phyloP scores from a whole-genome alignment of 2,797 vertebrate genomes.

The Poecilia picta region DNA sequence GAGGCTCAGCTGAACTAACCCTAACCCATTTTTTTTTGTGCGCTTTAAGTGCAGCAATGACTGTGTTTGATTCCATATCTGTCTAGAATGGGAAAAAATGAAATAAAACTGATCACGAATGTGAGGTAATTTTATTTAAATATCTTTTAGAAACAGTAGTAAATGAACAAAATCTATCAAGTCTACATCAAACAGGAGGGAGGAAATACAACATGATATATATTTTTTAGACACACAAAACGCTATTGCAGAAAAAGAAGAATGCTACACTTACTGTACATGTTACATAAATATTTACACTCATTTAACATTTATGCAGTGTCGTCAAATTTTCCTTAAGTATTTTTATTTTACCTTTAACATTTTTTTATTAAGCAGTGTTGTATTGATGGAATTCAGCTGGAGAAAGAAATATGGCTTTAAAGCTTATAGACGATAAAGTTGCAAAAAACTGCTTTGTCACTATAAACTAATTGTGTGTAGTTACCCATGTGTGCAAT shows the following conservation, averaged over 20 bases:
- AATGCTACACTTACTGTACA: slow-evolving; percentile 78
- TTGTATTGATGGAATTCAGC: neutral
- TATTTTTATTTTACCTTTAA: neutral
- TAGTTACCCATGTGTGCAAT: neutral
- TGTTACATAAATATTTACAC: slow-evolving; percentile 81
- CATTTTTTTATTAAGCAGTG: neutral
- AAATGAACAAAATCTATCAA: slow-evolving; percentile 52
- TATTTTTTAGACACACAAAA: slow-evolving; percentile 54
- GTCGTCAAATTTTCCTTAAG: slow-evolving; percentile 24
- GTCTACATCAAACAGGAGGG: slow-evolving; percentile 42
- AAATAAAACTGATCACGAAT: slow-evolving; percentile 13
- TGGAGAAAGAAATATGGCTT: neutral
- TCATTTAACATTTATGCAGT: slow-evolving; percentile 79
- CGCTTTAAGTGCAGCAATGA: slow-evolving; percentile 9
- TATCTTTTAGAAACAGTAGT: slow-evolving; percentile 49
- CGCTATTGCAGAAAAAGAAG: slow-evolving; percentile 40
- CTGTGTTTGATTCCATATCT: slow-evolving; percentile 23
- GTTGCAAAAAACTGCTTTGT: neutral
- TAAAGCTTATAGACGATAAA: neutral
- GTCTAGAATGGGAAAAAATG: neutral
- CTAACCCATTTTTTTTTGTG: slow-evolving; percentile 11
- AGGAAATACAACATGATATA: slow-evolving; percentile 58
- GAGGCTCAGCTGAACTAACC: slow-evolving; percentile 32
- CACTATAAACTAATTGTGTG: neutral
- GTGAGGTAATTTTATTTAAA: slow-evolving; percentile 73